Evolutionary conservation across 1,140 invertebrate species (phyloP).

Genomic region (Tachypleus tridentatus): DNA sequence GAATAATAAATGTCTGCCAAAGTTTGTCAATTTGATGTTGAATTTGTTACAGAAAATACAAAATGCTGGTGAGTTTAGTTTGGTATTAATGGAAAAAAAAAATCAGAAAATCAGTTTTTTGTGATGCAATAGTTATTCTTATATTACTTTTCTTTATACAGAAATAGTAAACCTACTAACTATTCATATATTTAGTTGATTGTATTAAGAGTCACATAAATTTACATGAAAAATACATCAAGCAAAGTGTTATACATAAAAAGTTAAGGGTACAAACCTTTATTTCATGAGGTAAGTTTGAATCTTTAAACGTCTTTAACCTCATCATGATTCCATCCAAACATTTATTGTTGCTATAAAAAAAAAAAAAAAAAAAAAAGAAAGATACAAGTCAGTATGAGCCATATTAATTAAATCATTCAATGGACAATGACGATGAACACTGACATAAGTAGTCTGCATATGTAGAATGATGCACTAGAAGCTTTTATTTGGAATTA

Average conservation of each 20-base stretch:
- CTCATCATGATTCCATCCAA: constrained; percentile 59
- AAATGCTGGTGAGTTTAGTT: too few species aligned
- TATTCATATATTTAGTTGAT: not conserved
- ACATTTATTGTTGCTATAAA: constrained; percentile 48
- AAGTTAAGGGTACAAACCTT: constrained; percentile 38
- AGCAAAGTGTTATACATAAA: not conserved
- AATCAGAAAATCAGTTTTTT: not conserved
- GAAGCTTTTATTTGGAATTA: constrained; percentile 5
- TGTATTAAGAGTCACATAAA: constrained; percentile 8
- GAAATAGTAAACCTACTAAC: constrained; percentile 1
- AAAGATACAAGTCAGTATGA: too few species aligned
- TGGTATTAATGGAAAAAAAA: not conserved
- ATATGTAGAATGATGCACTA: too few species aligned
- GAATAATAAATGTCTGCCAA: too few species aligned
- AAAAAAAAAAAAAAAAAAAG: constrained; percentile 4
- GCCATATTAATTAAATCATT: too few species aligned
- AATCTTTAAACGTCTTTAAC: constrained; percentile 51
- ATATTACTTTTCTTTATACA: not conserved
- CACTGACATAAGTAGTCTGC: too few species aligned
- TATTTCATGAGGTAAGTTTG: constrained; percentile 48
- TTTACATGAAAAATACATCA: not conserved
- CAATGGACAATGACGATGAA: too few species aligned
- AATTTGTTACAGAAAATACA: too few species aligned
- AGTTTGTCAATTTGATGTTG: too few species aligned
- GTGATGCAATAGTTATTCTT: not conserved